These are phyloP conservation scores for Nothoprocta pentlandii DNA, from an alignment of 2,113 vertebrate genomes.

Conservation along the genomic window DNA sequence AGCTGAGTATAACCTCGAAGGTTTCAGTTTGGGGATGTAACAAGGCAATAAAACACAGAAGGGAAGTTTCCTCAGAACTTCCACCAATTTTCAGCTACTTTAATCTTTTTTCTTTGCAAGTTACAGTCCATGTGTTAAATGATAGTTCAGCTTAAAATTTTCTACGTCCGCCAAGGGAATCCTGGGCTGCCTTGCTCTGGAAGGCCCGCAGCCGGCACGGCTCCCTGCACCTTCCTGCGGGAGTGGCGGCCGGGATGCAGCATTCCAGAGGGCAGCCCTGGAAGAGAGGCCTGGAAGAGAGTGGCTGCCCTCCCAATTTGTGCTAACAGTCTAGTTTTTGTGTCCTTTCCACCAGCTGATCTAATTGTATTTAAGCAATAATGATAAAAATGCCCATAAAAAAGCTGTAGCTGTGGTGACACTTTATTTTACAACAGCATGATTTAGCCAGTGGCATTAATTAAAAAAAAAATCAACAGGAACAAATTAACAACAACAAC, in stretches of 20 bases:
- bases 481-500: neutral
- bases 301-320: neutral
- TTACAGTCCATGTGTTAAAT: neutral
- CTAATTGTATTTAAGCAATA: neutral
- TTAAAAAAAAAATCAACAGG: neutral
- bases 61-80: neutral
- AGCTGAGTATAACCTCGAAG: neutral
- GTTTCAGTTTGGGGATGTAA: neutral
- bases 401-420: neutral
- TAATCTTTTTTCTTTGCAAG: neutral
- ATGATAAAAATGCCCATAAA: neutral
- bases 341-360: neutral
- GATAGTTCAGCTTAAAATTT: neutral
- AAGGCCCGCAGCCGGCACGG: neutral
- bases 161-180: neutral
- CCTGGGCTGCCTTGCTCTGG: neutral
- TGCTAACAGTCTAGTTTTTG: neutral
- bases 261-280: neutral
- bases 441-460: neutral
- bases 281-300: neutral
- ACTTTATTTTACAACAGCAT: neutral
- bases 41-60: neutral
- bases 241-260: neutral
- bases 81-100: neutral
- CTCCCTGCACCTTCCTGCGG: neutral